These are phyloP conservation scores for Sparidentex hasta DNA, from an alignment of 2,797 vertebrate genomes.

Conservation along the genomic window DNA sequence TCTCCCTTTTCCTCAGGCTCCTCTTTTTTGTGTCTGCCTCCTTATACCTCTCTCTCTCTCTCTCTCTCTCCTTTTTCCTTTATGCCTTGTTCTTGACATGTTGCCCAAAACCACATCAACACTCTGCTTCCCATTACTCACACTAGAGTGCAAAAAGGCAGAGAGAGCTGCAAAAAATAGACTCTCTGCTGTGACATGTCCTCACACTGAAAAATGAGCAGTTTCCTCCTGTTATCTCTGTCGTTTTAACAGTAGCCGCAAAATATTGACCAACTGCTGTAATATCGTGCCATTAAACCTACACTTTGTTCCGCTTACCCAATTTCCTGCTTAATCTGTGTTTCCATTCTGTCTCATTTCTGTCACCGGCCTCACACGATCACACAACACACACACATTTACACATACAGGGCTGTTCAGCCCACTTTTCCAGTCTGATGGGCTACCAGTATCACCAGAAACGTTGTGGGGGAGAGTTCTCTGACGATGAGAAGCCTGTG, in stretches of 20 bases:
- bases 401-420: slow-evolving; percentile 88
- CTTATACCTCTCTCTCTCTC: slow-evolving; percentile 26
- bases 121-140: slow-evolving; percentile 77
- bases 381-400: slow-evolving; percentile 46
- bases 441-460: slow-evolving; percentile 98
- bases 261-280: slow-evolving; percentile 38
- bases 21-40: slow-evolving; percentile 56
- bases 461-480: slow-evolving; percentile 91
- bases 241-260: slow-evolving; percentile 42
- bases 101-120: slow-evolving; percentile 77
- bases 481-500: slow-evolving; percentile 90
- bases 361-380: slow-evolving; percentile 51
- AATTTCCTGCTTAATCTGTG: slow-evolving; percentile 58
- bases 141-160: slow-evolving; percentile 57
- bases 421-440: slow-evolving; percentile 96
- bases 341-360: slow-evolving; percentile 71
- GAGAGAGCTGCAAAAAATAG: slow-evolving; percentile 56
- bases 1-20: slow-evolving; percentile 49
- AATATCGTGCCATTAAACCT: slow-evolving; percentile 41
- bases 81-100: slow-evolving; percentile 69
- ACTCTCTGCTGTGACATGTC: slow-evolving; percentile 55
- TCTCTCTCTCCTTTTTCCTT: slow-evolving; percentile 49
- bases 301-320: slow-evolving; percentile 47
- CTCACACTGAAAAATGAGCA: slow-evolving; percentile 54
- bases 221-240: slow-evolving; percentile 34